Conservation (phyloP, 2,888 invertebrate genomes). For the Tolmerus cingulatus region DNA sequence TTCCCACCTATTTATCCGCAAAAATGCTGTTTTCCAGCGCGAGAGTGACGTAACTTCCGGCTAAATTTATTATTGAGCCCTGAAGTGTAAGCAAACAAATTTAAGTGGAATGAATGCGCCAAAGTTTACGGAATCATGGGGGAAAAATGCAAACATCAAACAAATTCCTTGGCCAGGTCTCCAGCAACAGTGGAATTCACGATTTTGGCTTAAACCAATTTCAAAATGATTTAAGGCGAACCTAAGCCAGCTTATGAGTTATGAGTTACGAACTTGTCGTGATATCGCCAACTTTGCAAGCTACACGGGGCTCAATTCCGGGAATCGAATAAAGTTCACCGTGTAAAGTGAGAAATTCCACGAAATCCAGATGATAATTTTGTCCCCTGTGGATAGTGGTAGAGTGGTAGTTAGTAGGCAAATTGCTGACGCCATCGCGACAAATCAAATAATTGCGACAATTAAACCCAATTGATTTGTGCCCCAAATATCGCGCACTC, state of each 20-base stretch:
- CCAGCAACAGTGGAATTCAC: neutral
- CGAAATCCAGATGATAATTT: neutral
- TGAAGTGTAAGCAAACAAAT: neutral
- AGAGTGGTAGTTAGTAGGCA: neutral
- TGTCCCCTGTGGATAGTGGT: neutral
- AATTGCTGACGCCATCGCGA: neutral
- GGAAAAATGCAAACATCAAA: neutral
- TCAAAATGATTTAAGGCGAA: neutral
- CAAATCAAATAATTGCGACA: constrained; percentile 20
- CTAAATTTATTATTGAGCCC: neutral
- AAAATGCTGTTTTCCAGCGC: neutral
- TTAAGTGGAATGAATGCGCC: neutral
- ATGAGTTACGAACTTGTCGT: neutral
- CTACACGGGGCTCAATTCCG: neutral
- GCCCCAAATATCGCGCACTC: neutral
- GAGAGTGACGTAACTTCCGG: neutral
- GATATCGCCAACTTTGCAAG: neutral
- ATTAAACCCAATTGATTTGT: constrained; percentile 40
- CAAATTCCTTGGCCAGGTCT: neutral
- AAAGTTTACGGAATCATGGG: neutral
- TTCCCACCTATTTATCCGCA: neutral
- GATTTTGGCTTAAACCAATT: neutral
- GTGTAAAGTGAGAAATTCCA: neutral
- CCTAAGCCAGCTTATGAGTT: neutral
- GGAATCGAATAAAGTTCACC: neutral